Conservation (phyloP, 2,888 invertebrate genomes). For the Ferdinandea cuprea region DNA sequence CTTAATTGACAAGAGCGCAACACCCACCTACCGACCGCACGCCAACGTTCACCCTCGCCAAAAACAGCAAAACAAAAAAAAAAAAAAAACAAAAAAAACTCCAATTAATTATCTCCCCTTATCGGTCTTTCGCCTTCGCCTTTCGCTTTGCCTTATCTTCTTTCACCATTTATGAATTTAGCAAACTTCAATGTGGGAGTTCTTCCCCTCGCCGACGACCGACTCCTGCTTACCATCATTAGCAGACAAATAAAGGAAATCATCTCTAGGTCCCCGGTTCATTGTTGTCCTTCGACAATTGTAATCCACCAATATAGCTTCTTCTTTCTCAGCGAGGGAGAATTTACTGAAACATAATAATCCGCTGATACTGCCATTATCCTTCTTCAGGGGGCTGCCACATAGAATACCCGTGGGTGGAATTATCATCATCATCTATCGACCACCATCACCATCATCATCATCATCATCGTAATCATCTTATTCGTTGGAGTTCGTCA, state of each 20-base stretch:
- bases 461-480: conserved; percentile 27
- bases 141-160: conserved; percentile 9
- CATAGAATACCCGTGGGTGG: conserved; percentile 47
- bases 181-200: conserved; percentile 13
- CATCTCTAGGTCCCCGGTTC: conserved; percentile 39
- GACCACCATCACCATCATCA: conserved; percentile 32
- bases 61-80: background rate
- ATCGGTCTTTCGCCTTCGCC: background rate
- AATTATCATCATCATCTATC: conserved; percentile 61
- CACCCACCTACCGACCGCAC: conserved; percentile 6
- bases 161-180: conserved; percentile 49
- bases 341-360: conserved; percentile 59
- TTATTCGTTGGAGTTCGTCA: no score
- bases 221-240: conserved; percentile 13
- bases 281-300: conserved; percentile 67
- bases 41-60: conserved; percentile 13
- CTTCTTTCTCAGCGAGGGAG: conserved; percentile 25
- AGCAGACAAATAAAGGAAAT: conserved; percentile 65
- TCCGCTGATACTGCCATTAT: conserved; percentile 66
- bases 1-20: conserved; percentile 32
- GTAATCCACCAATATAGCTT: conserved; percentile 66
- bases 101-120: conserved; percentile 56
- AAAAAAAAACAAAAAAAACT: conserved; percentile 34
- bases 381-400: conserved; percentile 1
- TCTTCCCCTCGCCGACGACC: background rate